Base-by-base conservation (phyloP, 1,140 invertebrate species). In the Bombus confusus region DNA sequence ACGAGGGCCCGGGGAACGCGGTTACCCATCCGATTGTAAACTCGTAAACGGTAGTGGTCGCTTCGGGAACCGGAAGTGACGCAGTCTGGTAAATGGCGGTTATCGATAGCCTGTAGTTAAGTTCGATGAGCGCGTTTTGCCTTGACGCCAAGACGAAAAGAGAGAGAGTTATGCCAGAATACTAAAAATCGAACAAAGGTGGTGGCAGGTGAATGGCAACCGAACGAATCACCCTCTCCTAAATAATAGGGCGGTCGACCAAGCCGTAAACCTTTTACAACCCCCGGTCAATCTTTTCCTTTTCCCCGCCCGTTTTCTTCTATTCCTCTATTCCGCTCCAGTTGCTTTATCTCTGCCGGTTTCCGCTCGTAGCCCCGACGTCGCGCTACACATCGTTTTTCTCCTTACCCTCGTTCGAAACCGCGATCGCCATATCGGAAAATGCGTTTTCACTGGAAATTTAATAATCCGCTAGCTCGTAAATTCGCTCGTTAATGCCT, bases 41-140 rank as follows among this genome's bases (percentile, higher is more conserved):
- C 85, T 92, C 87, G 88, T 93, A 93, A 94, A 93, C 91, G 90
- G 88, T 91, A 88, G 88, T 91, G 83, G 66, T 89, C 64, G 90
- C 13, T 75, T 74, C 93, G 88, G 90, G 86, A 93, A 94, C 92
- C 93, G 93, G 93, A 94, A 94, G 93, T 93, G 93, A 93, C 92
- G 93, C 85, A 88, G 88, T 83, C 80, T 15, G 90, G 69, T 93
- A 93, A 94, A 90, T 93, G 91, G 92, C 88, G 89, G 92, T 93
- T 93, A 93, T 92, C 93, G 92, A 93, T 94, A 92, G 90, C 87
- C 87, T 86, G 86, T 90, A 90, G 92, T 93, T 93, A 93, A 89
- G 68, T 75, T 64, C 18, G 43, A 64, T 43, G 47, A 75, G 64
- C 64, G 75, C 69, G 57, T 77, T 86, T 80, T 59, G 87, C 47